A percentile compares a stretch with the other conserved stretches of the same genome.
Conservation (phyloP, 2,113 vertebrate species). For the Connochaetes taurinus region DNA sequence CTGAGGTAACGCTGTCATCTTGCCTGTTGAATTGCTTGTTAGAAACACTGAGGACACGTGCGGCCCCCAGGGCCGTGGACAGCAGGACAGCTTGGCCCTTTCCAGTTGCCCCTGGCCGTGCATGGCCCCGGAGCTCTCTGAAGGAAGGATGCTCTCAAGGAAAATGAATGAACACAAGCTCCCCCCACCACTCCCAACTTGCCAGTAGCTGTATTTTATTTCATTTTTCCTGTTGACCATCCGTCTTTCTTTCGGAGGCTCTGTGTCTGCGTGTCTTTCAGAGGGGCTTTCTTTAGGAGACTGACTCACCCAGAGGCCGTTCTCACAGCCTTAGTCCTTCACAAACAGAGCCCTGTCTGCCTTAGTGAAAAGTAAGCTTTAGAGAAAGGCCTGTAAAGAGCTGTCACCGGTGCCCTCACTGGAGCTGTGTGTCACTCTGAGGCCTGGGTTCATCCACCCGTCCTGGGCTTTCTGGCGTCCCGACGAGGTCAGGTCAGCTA, state of each 20-base stretch:
- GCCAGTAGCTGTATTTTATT: not conserved
- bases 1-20: not conserved
- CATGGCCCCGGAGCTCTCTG: not conserved
- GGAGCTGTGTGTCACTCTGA: not conserved
- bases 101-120: accelerated
- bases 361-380: not conserved
- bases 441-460: not conserved
- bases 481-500: not conserved
- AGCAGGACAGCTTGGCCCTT: not conserved
- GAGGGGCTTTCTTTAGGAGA: not conserved
- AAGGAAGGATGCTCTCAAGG: not conserved
- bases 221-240: not conserved
- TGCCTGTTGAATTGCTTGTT: not conserved
- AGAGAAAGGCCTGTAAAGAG: not conserved
- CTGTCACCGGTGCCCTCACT: not conserved
- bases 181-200: not conserved
- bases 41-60: not conserved
- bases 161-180: not conserved
- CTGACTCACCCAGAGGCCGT: not conserved
- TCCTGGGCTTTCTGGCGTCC: not conserved
- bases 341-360: not conserved
- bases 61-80: not conserved
- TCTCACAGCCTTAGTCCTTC: not conserved
- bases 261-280: not conserved
- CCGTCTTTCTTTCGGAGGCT: not conserved